Conservation (phyloP, 1,140 invertebrate species). For the Teleopsis dalmanni region DNA sequence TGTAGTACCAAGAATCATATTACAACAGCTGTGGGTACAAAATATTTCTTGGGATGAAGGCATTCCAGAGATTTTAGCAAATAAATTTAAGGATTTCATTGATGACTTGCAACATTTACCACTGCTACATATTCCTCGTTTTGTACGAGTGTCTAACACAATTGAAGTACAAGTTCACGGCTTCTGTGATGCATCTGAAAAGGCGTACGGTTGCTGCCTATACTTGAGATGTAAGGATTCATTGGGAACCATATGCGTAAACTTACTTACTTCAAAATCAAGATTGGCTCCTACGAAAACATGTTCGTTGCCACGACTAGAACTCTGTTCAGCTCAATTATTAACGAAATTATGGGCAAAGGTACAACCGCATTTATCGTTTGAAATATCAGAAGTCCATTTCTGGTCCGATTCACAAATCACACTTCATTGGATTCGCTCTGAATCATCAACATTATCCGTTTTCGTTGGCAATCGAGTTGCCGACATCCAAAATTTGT, state of each 20-base stretch:
- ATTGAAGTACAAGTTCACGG: constrained; percentile 22
- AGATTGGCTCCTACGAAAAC: constrained; percentile 34
- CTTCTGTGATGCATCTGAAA: constrained; percentile 41
- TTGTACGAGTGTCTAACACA: neutral
- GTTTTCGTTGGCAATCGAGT: constrained; percentile 12
- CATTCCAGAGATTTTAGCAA: neutral
- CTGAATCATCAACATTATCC: constrained; percentile 10
- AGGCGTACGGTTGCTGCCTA: constrained; percentile 40
- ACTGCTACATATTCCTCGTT: neutral
- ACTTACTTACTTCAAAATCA: constrained; percentile 31
- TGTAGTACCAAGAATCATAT: neutral
- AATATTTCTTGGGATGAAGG: constrained; percentile 3
- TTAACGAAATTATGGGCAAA: constrained; percentile 20
- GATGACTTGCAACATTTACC: neutral
- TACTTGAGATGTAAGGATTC: constrained; percentile 26
- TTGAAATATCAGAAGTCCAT: too few relatives aligned
- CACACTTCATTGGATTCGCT: constrained; percentile 22
- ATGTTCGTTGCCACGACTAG: constrained; percentile 27
- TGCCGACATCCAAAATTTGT: too few relatives aligned
- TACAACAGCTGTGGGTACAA: constrained; percentile 4
- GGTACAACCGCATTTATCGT: too few relatives aligned
- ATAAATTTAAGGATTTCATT: neutral
- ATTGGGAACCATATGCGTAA: neutral
- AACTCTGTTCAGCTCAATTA: constrained; percentile 32
- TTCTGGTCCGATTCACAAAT: constrained; percentile 24